Evolutionary conservation across 2,888 invertebrate genomes (phyloP), one percentile per base, ranked within the genome.

Genomic region (Galerucella nymphaeae): DNA sequence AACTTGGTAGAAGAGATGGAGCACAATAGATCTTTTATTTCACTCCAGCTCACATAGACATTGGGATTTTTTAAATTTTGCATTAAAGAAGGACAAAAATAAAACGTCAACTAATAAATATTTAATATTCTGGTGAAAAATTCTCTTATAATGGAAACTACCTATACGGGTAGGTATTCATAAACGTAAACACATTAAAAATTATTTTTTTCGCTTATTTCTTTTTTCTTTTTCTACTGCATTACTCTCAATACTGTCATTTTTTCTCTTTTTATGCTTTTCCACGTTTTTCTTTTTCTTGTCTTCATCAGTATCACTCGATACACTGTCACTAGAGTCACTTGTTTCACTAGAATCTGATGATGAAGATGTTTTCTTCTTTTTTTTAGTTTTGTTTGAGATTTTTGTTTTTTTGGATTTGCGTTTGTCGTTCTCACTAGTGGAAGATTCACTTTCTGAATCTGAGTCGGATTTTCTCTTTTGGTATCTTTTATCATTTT

Each of bases 271-370:
- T 72, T 76, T 76, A 38, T 76, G 76, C 59, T 58, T 72, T 62
- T 75, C 75, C 73, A 62, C n/a, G n/a, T n/a, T n/a, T n/a, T n/a
- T 70, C 65, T 57, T 42, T 66, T 53, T 73, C 69, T 57, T 79
- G 79, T 14, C 73, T 71, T 72, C 81, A 80, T 62, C 81, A 81
- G 66, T 82, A 76, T 75, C 82, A 80, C 72, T 82, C 10, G 75
- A 72, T 13, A 64, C 67, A 58, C 70, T 70, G 20, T 72, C 66
- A 66, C 71, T 71, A 57, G 69, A 67, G 45, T 66, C 66, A 66
- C 71, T 71, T 45, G 68, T 71, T 5, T 66, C 67, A 62, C 72
- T 74, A 3, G 74, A 71, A 59, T 64, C 64, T 16, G 68, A 67
- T 55, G 42, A 64, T 63, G 72, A 64, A 23, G 16, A 18, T 61